phyloP scores from a whole-genome alignment of 2,797 vertebrate genomes.

The Cryptoblepharus egeriae region DNA sequence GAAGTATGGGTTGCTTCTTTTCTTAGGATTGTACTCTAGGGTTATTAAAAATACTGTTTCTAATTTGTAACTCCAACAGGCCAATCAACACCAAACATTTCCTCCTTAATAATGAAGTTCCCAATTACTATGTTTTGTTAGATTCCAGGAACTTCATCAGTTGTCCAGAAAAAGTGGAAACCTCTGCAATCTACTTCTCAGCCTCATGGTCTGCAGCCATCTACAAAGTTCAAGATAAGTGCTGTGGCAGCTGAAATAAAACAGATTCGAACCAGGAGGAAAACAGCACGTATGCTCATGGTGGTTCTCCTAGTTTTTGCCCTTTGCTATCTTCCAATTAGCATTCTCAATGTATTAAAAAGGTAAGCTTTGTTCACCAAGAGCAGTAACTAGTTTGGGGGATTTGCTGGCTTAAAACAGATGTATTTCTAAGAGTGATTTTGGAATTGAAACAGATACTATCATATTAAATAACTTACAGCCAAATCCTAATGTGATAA shows the following conservation, averaged over 20 bases:
- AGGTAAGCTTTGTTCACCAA: conserved; percentile 79
- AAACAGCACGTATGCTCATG: conserved; percentile 96
- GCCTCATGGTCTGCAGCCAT: conserved; percentile 74
- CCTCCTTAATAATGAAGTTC: conserved; percentile 22
- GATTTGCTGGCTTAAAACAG: conserved; percentile 36
- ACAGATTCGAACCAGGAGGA: conserved; percentile 90
- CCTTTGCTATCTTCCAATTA: conserved; percentile 96
- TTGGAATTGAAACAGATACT: background rate
- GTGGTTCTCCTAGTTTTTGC: conserved; percentile 95
- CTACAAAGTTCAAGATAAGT: conserved; percentile 82
- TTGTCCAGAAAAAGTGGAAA: conserved; percentile 91
- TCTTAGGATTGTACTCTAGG: too few species aligned
- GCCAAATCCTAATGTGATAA: too few species aligned
- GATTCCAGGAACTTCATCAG: conserved; percentile 95
- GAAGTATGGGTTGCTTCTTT: too few species aligned
- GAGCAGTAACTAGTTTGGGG: background rate
- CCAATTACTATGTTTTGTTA: conserved; percentile 62
- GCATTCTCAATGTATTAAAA: conserved; percentile 95
- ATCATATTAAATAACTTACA: background rate
- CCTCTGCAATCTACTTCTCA: conserved; percentile 82
- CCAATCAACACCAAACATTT: conserved; percentile 17
- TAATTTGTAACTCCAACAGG: background rate
- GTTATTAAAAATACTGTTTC: background rate
- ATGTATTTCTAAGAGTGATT: conserved; percentile 20
- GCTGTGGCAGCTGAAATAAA: conserved; percentile 92